Conservation (phyloP, 1,140 invertebrate genomes). For the Leptinotarsa defecta region DNA sequence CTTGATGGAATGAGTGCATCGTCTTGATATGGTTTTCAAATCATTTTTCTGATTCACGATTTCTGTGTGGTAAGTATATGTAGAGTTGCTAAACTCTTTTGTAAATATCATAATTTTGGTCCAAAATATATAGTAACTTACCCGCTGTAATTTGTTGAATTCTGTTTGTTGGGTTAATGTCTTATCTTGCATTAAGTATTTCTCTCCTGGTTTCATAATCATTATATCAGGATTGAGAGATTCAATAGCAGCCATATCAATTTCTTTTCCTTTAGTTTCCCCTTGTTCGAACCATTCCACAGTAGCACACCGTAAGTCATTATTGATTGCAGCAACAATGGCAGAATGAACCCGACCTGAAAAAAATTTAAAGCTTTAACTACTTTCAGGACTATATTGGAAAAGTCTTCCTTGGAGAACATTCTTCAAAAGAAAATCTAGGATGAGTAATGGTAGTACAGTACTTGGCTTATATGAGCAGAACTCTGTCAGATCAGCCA, state of each 20-base stretch:
- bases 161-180: conserved; percentile 15
- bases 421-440: no score
- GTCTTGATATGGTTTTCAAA: no score
- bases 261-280: conserved; percentile 99
- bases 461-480: no score
- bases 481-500: no score
- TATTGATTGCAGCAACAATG: conserved; percentile 90
- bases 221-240: conserved; percentile 82
- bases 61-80: no score
- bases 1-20: no score
- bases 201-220: conserved; percentile 46
- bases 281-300: conserved; percentile 99
- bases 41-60: no score
- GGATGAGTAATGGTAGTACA: no score
- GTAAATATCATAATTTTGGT: no score
- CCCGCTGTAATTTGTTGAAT: conserved; percentile 48
- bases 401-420: neutral
- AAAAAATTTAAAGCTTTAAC: conserved; percentile 27
- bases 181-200: conserved; percentile 21
- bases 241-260: conserved; percentile 88
- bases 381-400: no score
- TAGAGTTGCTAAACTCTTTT: no score
- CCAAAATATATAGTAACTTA: neutral
- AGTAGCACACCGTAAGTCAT: conserved; percentile 83
- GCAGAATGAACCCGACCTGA: conserved; percentile 92